phyloP scores from a whole-genome alignment of 2,113 vertebrate genomes.

The Psittacula cyanocephala region DNA sequence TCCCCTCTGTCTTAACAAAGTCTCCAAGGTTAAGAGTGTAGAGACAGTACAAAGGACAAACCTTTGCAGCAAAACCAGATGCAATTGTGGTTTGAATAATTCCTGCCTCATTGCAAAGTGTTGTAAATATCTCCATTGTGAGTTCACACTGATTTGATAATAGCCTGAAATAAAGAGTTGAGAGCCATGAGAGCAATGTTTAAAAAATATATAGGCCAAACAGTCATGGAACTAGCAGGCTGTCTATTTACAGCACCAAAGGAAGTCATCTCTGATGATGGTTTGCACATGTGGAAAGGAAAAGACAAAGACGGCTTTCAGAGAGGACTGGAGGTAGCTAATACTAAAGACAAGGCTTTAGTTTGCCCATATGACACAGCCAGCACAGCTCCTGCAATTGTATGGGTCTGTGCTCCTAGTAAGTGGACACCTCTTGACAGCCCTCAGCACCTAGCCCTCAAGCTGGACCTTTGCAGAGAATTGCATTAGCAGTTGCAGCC shows the following conservation, averaged over 20 bases:
- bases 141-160: background rate
- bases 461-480: background rate
- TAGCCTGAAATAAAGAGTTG: background rate
- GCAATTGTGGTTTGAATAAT: background rate
- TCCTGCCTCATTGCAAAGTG: background rate
- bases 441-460: background rate
- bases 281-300: background rate
- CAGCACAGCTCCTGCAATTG: background rate
- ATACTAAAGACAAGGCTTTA: background rate
- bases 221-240: background rate
- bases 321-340: background rate
- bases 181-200: fast-evolving
- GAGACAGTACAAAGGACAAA: background rate
- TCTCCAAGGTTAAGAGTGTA: background rate
- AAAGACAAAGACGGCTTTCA: background rate
- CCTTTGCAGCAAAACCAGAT: background rate
- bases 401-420: background rate
- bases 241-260: background rate
- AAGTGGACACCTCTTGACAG: background rate
- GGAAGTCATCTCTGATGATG: background rate
- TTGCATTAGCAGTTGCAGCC: background rate
- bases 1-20: background rate
- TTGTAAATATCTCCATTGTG: fast-evolving
- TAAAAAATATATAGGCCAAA: background rate
- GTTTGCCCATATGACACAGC: background rate